Percentiles rank a stretch among this genome's conserved stretches.
Conservation (phyloP, 2,113 vertebrate species). For the Pollimyrus isidori region DNA sequence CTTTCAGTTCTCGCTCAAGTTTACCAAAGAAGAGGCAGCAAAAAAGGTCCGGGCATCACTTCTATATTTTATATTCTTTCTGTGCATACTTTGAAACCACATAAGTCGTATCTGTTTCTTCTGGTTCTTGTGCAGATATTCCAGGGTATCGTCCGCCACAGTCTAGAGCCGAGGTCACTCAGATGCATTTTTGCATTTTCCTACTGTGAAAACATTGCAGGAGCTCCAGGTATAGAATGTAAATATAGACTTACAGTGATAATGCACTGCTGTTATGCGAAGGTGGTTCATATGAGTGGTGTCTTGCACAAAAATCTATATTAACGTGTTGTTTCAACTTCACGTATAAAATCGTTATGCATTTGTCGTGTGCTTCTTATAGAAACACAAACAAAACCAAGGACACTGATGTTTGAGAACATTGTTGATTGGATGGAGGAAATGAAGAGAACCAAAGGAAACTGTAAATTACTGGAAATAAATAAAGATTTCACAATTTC, state of each 20-base stretch:
- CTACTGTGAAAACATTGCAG: constrained; percentile 59
- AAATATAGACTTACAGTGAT: neutral
- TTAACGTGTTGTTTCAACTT: neutral
- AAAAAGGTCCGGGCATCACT: constrained; percentile 60
- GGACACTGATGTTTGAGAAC: constrained; percentile 71
- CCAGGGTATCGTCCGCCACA: constrained; percentile 77
- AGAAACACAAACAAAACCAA: constrained; percentile 45
- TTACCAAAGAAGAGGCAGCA: constrained; percentile 77
- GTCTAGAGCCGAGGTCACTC: constrained; percentile 70
- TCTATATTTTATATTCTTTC: neutral
- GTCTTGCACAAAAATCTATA: neutral
- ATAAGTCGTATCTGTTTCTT: neutral
- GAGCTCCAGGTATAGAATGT: constrained; percentile 52
- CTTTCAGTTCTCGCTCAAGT: constrained; percentile 74
- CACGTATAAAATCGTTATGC: neutral
- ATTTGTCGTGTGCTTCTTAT: neutral
- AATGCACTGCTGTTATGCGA: neutral
- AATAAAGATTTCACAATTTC: constrained; percentile 67
- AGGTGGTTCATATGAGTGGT: neutral
- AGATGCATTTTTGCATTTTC: constrained; percentile 81
- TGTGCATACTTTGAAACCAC: neutral
- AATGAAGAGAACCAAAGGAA: constrained; percentile 69
- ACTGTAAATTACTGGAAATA: constrained; percentile 58
- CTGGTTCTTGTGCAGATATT: constrained; percentile 63
- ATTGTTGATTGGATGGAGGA: constrained; percentile 70